Evolutionary conservation across 2,888 invertebrate species (phyloP).

Genomic region (Allygus modestus): DNA sequence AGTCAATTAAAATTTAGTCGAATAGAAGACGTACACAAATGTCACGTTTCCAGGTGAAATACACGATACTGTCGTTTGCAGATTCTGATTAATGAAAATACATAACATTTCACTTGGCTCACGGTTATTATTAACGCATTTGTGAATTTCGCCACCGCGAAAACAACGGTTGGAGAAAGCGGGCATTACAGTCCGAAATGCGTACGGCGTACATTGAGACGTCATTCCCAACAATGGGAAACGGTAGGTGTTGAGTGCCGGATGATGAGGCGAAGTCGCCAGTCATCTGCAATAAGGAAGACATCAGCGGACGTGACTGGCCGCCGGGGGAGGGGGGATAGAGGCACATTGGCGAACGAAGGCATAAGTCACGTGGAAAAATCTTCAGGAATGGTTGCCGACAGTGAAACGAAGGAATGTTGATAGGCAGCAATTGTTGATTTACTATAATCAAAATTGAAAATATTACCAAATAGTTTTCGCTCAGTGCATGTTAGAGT

Average conservation of each 20-base stretch:
- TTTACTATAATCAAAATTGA: no score
- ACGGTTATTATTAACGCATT: constrained; percentile 23
- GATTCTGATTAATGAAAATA: no score
- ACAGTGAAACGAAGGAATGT: neutral
- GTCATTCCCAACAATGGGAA: constrained; percentile 38
- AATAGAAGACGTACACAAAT: no score
- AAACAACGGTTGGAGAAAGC: constrained; percentile 29
- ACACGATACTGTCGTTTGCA: no score
- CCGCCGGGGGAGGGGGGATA: neutral
- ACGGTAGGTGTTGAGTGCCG: constrained; percentile 23
- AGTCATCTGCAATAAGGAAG: constrained; percentile 23
- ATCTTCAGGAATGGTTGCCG: neutral
- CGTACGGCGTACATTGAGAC: neutral
- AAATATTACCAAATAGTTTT: no score
- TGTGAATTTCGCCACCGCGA: constrained; percentile 36
- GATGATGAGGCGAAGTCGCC: neutral
- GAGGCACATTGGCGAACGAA: no score
- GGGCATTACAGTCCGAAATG: neutral
- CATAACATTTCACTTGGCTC: neutral
- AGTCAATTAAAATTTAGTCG: no score
- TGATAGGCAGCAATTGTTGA: no score
- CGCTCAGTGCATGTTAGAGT: no score
- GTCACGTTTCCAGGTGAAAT: no score
- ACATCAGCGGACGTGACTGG: constrained; percentile 20
- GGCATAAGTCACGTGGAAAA: no score